These are phyloP conservation scores for Pristionchus fissidentatus DNA, from an alignment of 2,888 invertebrate species.

Conservation along the genomic window DNA sequence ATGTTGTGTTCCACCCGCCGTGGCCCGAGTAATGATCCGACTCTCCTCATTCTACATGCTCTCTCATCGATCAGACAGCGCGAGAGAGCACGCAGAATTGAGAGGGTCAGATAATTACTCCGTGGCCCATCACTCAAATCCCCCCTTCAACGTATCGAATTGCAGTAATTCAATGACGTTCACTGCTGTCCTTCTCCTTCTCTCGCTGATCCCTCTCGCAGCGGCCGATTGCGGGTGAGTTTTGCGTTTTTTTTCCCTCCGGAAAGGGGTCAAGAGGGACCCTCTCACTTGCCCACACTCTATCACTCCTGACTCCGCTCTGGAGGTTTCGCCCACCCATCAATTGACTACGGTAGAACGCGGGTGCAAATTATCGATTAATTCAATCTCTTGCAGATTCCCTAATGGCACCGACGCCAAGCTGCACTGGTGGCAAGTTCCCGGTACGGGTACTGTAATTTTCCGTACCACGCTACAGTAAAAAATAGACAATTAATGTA, in stretches of 20 bases:
- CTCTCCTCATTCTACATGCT: not conserved
- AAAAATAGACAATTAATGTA: not conserved
- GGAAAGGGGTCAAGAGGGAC: no score
- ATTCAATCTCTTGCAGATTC: not conserved
- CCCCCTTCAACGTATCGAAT: not conserved
- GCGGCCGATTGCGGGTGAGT: conserved; percentile 3
- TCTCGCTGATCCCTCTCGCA: conserved; percentile 1
- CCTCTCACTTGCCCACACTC: not conserved
- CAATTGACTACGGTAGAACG: no score
- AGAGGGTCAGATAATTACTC: no score
- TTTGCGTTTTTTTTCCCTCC: no score
- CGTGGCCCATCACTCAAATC: not conserved
- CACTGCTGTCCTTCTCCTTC: not conserved
- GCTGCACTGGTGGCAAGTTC: conserved; percentile 34
- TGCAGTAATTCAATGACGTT: not conserved
- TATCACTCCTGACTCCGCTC: no score
- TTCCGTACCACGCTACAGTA: not conserved
- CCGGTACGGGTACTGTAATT: not conserved
- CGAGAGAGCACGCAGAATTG: no score
- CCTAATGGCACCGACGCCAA: conserved; percentile 37
- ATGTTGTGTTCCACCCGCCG: not conserved
- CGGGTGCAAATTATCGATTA: no score
- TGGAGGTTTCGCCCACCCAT: no score
- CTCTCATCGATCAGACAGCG: not conserved
- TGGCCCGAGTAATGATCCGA: not conserved